phyloP scores from a whole-genome alignment of 37 sponge, comb jelly and placozoan species.

The Oscarella lobularis region DNA sequence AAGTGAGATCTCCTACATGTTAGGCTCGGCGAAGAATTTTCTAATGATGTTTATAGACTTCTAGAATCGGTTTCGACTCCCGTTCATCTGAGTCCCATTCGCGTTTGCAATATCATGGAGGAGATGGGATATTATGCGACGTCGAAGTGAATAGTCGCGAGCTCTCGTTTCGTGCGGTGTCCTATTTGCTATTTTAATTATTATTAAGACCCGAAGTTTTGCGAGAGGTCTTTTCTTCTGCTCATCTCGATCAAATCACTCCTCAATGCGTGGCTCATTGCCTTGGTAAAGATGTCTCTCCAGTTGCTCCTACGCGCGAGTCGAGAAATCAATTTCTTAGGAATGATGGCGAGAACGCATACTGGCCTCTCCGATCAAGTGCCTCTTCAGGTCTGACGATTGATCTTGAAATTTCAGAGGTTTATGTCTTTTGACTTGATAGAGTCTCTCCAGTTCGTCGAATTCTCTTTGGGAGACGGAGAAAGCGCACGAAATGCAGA shows the following conservation, averaged over 20 bases:
- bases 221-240: no score
- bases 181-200: no score
- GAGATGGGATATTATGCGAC: constrained; percentile 73
- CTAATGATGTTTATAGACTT: no score
- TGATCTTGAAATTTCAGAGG: no score
- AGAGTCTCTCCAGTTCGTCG: constrained; percentile 18
- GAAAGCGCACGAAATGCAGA: constrained; percentile 17
- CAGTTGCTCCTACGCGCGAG: background rate
- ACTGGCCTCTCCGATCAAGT: background rate
- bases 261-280: constrained; percentile 8
- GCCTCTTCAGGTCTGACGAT: constrained; percentile 7
- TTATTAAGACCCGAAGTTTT: no score
- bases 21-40: background rate
- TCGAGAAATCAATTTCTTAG: background rate
- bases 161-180: background rate
- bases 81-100: no score
- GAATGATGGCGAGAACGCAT: background rate
- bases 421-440: no score
- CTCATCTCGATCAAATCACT: no score
- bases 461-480: constrained; percentile 8
- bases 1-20: constrained; percentile 14
- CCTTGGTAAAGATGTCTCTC: background rate
- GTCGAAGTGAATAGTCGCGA: constrained; percentile 32
- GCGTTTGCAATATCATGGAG: constrained; percentile 56
- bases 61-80: no score